These are phyloP conservation scores for Dipodomys stephensi DNA, from an alignment of 2,113 vertebrate species.

Conservation along the genomic window DNA sequence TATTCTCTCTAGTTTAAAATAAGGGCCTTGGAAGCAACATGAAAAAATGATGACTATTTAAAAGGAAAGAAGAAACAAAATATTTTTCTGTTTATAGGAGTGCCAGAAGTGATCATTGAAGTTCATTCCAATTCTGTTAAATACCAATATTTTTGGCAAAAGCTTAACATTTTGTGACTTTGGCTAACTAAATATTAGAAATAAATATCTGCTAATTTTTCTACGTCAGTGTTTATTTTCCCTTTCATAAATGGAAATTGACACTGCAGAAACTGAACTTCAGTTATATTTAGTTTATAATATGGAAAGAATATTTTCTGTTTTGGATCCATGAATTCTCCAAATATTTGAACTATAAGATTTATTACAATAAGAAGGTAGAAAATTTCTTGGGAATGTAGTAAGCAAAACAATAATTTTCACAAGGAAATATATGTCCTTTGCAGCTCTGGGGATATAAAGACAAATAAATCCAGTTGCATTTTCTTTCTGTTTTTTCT, in stretches of 20 bases:
- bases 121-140: conserved; percentile 17
- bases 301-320: conserved; percentile 42
- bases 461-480: neutral
- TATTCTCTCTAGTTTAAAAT: neutral
- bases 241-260: neutral
- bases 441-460: neutral
- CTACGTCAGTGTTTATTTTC: neutral
- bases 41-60: neutral
- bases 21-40: neutral
- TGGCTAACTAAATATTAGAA: conserved; percentile 5
- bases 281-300: conserved; percentile 29
- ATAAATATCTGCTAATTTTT: conserved; percentile 23
- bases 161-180: neutral
- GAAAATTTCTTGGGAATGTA: neutral
- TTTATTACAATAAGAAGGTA: conserved; percentile 15
- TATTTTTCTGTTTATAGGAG: neutral
- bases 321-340: conserved; percentile 32
- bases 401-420: conserved; percentile 20
- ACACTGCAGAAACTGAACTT: conserved; percentile 24
- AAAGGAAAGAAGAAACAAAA: neutral
- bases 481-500: neutral
- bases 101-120: neutral
- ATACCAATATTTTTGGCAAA: conserved; percentile 21
- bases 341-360: neutral
- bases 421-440: neutral